Evolutionary conservation across 2,888 invertebrate genomes (phyloP), one percentile per base, ranked within the genome.

Genomic region (Plebejus melissa): DNA sequence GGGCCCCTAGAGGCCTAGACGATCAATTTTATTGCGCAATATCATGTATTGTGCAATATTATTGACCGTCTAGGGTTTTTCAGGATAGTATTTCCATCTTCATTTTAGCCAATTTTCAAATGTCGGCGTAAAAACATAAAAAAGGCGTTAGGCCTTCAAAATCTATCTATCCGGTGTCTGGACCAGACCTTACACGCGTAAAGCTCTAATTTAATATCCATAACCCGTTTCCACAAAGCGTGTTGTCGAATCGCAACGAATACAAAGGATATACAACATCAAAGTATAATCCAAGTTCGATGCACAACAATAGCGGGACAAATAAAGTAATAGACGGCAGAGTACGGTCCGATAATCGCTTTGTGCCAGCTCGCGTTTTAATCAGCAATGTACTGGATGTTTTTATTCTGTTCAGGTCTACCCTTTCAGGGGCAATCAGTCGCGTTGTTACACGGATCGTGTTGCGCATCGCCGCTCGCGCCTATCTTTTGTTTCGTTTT

Each of bases 341-440:
- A 81, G 85, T 83, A 86, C 79, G 90, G 87, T 88, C 90, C 87
- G 88, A 86, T 89, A 89, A 90, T 90, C 90, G 89, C 91, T 90
- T 91, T 90, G 91, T 90, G 81, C 83, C 80, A 83, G 83, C 83
- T 85, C 82, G 84, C 82, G 85, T 89, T 90, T 89, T 90, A 91
- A 91, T 91, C 91, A 91, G 88, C 86, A 85, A 83, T 84, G 85
- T 85, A 78, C 76, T 76, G 78, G 70, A 50, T 79, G 77, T 77
- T 85, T 81, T 82, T 83, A 84, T 85, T 88, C 88, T 88, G 84
- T 86, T 84, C 83, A 84, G 85, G 79, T 86, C 83, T 83, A 86
- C 87, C 88, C 88, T 88, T 89, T 88, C 87, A 86, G 86, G 82
- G 85, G 89, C 88, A 87, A 90, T 90, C 90, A 88, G 88, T 85